Percentiles rank a stretch among this genome's conserved stretches.
phyloP scores from a whole-genome alignment of 2,113 vertebrate species.

The Pluvialis apricaria region DNA sequence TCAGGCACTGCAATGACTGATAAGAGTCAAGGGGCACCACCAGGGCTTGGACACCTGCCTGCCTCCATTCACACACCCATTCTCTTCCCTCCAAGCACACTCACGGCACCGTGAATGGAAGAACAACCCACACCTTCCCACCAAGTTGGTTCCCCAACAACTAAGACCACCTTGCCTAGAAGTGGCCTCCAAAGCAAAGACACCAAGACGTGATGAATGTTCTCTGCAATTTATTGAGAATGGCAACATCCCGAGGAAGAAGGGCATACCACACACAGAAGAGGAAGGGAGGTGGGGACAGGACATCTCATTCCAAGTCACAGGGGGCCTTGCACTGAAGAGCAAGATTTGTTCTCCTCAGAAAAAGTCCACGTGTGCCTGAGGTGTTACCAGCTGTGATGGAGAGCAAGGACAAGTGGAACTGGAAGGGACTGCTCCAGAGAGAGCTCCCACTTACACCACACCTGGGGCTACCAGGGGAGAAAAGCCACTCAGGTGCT shows the following conservation, averaged over 20 bases:
- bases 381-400: no score
- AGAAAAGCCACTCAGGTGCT: no score
- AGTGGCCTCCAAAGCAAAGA: not conserved
- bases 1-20: not conserved
- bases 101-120: accelerated
- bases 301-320: not conserved
- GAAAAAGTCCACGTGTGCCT: no score
- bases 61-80: not conserved
- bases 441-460: no score
- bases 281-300: not conserved
- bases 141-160: not conserved
- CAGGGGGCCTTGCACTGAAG: not conserved
- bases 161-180: no score
- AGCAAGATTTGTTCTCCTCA: not conserved
- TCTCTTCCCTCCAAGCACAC: not conserved
- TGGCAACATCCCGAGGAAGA: not conserved
- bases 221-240: conserved; percentile 31
- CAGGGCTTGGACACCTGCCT: not conserved
- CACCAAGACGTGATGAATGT: not conserved
- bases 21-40: not conserved
- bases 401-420: no score
- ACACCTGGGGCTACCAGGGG: no score
- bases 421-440: no score
- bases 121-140: not conserved
- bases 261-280: not conserved